Evolutionary conservation across 2,797 vertebrate species (phyloP).

Genomic region (Coilia nasus): DNA sequence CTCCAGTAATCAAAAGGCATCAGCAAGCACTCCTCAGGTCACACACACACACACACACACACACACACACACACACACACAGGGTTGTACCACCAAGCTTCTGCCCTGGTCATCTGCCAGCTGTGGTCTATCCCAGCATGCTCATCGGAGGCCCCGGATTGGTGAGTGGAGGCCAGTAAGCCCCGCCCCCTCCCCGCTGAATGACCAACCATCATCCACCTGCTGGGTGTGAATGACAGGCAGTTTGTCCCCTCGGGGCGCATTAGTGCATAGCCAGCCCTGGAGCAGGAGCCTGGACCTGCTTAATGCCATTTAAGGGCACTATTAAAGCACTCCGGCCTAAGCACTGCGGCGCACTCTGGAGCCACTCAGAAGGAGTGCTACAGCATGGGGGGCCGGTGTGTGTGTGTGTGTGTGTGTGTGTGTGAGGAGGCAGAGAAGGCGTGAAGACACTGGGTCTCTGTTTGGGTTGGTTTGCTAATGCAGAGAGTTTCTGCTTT

Average conservation of each 20-base stretch:
- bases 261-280: not conserved
- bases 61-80: not conserved
- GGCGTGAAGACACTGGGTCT: not conserved
- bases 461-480: not conserved
- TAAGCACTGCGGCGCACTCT: not conserved
- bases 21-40: slow-evolving; percentile 19
- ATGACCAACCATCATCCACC: not conserved
- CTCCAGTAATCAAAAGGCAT: slow-evolving; percentile 27
- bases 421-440: not conserved
- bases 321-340: not conserved
- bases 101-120: not conserved
- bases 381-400: not conserved
- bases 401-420: not conserved
- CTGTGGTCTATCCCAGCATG: slow-evolving; percentile 1
- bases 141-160: not conserved
- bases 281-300: slow-evolving; percentile 20
- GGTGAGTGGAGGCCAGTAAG: not conserved
- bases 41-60: not conserved
- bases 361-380: not conserved
- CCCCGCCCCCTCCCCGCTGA: not conserved
- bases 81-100: not conserved
- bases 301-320: slow-evolving; percentile 17
- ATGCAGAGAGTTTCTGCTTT: too few species aligned
- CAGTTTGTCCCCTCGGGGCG: not conserved
- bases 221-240: not conserved